These are phyloP conservation scores for Pristionchus maxplancki DNA, from an alignment of 2,888 invertebrate species.

Conservation along the genomic window DNA sequence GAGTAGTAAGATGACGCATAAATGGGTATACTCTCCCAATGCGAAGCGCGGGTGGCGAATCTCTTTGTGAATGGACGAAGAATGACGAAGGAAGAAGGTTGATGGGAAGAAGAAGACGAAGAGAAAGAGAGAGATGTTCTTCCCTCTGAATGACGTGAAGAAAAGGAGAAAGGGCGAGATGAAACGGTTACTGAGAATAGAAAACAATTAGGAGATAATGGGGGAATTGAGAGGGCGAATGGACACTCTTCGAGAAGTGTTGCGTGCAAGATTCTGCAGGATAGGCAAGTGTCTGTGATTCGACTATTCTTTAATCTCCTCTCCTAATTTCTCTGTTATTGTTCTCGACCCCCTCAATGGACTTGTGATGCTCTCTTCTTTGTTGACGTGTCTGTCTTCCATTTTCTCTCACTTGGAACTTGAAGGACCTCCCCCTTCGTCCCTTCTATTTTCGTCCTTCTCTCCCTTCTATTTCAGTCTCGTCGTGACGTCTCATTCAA, in stretches of 20 bases:
- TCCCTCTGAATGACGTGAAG: neutral
- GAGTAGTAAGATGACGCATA: neutral
- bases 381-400: neutral
- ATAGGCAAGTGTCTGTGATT: neutral
- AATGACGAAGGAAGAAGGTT: neutral
- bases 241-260: neutral
- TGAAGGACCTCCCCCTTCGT: neutral
- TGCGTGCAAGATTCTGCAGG: neutral
- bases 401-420: neutral
- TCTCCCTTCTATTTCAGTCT: neutral
- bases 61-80: conserved; percentile 5
- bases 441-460: neutral
- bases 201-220: conserved; percentile 21
- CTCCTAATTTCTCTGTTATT: neutral
- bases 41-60: neutral
- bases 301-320: neutral
- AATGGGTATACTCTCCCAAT: neutral
- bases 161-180: neutral
- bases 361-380: neutral
- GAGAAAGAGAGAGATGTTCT: neutral
- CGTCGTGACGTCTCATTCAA: conserved; percentile 9
- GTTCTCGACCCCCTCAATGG: neutral
- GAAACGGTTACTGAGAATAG: neutral
- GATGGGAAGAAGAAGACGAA: neutral
- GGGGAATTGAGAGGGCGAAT: neutral